These are phyloP conservation scores for Ophion costatus DNA, from an alignment of 2,888 invertebrate species.

Conservation along the genomic window DNA sequence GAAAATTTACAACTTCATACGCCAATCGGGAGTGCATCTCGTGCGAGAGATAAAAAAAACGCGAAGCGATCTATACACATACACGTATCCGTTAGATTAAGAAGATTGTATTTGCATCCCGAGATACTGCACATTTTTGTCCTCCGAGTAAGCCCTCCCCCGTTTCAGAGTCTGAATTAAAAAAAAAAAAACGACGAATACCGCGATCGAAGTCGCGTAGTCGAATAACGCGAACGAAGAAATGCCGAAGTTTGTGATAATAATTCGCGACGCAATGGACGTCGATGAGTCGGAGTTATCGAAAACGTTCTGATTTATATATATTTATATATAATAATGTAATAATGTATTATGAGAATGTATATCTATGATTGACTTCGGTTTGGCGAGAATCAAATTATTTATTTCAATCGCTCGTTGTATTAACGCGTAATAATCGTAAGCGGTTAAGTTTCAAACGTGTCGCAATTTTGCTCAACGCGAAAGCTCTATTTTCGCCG, in stretches of 20 bases:
- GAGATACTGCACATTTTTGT: slow-evolving; percentile 63
- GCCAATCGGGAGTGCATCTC: slow-evolving; percentile 41
- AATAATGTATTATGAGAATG: background rate
- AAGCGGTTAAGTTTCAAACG: slow-evolving; percentile 66
- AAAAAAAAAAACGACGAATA: no score
- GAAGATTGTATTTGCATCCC: slow-evolving; percentile 54
- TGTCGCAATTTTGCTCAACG: slow-evolving; percentile 53
- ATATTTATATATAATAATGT: slow-evolving; percentile 56
- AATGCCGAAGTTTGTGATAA: slow-evolving; percentile 72
- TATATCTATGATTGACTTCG: slow-evolving; percentile 64
- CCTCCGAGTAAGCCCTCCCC: background rate
- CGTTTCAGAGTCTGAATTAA: no score
- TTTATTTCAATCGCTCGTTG: slow-evolving; percentile 60
- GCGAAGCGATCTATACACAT: slow-evolving; percentile 44
- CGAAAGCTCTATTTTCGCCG: slow-evolving; percentile 1
- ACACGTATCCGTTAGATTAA: slow-evolving; percentile 54
- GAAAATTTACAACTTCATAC: slow-evolving; percentile 37
- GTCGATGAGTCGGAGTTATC: slow-evolving; percentile 42
- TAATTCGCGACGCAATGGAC: slow-evolving; percentile 52
- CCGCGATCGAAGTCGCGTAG: slow-evolving; percentile 12
- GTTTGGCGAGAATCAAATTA: slow-evolving; percentile 72
- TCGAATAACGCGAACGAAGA: slow-evolving; percentile 35
- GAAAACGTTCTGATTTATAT: slow-evolving; percentile 52
- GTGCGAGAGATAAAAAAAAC: slow-evolving; percentile 52
- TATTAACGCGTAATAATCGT: slow-evolving; percentile 56